These are phyloP conservation scores for Drosophila varians DNA, from an alignment of 1,140 invertebrate genomes.

Conservation along the genomic window DNA sequence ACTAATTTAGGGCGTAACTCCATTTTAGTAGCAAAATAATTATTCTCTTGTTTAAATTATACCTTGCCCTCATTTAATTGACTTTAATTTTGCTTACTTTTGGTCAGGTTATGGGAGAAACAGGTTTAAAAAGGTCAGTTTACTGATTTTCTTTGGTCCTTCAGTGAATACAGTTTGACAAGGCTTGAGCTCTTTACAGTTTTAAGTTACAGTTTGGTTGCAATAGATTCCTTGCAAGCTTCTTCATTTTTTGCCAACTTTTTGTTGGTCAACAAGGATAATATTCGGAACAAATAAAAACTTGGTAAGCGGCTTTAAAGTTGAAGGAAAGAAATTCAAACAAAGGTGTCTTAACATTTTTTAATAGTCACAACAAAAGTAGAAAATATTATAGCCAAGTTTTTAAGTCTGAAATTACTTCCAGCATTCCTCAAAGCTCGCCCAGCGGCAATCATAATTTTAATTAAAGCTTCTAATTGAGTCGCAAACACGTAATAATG, in stretches of 20 bases:
- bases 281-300: background rate
- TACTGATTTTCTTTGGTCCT: conserved; percentile 7
- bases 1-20: too few species aligned
- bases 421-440: background rate
- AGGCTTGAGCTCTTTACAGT: background rate
- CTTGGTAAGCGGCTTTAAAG: background rate
- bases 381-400: background rate
- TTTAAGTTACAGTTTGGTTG: conserved; percentile 23
- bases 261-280: background rate
- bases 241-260: background rate
- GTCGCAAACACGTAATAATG: conserved; percentile 57
- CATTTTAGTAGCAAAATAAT: background rate
- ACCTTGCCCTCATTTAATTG: conserved; percentile 36
- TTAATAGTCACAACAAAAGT: too few species aligned
- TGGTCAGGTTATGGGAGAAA: conserved; percentile 10
- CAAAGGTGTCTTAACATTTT: too few species aligned
- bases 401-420: conserved; percentile 27
- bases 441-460: conserved; percentile 38
- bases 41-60: conserved; percentile 27
- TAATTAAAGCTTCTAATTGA: conserved; percentile 56
- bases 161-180: conserved; percentile 33
- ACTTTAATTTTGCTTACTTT: conserved; percentile 35
- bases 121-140: conserved; percentile 35
- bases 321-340: background rate
- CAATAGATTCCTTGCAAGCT: background rate